Evolutionary conservation across 1,140 invertebrate species (phyloP).

Genomic region (Caenorhabditis latens): DNA sequence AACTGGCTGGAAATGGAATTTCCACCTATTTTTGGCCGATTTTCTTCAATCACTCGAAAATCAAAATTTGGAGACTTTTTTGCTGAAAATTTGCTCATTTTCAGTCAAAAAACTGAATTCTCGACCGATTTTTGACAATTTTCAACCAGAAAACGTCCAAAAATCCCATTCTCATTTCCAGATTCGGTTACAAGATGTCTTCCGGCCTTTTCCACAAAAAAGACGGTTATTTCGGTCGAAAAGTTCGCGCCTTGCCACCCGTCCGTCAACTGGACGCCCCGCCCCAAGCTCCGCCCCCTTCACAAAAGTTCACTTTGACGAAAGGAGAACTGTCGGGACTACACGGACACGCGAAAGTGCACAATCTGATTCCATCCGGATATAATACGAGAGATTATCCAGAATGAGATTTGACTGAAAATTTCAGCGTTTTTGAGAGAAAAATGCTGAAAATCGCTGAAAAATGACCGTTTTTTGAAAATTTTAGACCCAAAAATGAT

Average conservation of each 20-base stretch:
- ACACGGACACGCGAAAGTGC: slow-evolving; percentile 63
- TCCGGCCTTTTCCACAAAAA: slow-evolving; percentile 93
- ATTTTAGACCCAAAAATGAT: too few relatives aligned
- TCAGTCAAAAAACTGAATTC: not conserved
- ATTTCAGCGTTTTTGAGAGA: too few relatives aligned
- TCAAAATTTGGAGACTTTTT: too few relatives aligned
- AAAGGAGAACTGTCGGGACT: slow-evolving; percentile 66
- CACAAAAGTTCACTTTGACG: slow-evolving; percentile 71
- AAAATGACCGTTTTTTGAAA: too few relatives aligned
- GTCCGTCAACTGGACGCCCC: slow-evolving; percentile 70
- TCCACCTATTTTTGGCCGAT: too few relatives aligned
- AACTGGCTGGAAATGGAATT: too few relatives aligned
- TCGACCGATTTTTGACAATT: not conserved
- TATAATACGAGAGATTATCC: slow-evolving; percentile 66
- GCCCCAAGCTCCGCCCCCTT: slow-evolving; percentile 63
- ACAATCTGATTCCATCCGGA: slow-evolving; percentile 65
- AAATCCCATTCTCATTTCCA: not conserved
- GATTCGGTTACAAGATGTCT: slow-evolving; percentile 81
- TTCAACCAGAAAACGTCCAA: not conserved
- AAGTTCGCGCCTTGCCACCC: slow-evolving; percentile 83
- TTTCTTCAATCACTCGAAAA: too few relatives aligned
- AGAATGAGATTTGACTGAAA: not conserved
- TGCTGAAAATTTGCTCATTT: not conserved
- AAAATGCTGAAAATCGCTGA: too few relatives aligned
- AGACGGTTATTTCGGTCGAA: slow-evolving; percentile 88